Percentiles rank a stretch among this genome's conserved stretches.
These are phyloP conservation scores for Eospalax fontanierii DNA, from an alignment of 2,797 vertebrate genomes.

Conservation along the genomic window DNA sequence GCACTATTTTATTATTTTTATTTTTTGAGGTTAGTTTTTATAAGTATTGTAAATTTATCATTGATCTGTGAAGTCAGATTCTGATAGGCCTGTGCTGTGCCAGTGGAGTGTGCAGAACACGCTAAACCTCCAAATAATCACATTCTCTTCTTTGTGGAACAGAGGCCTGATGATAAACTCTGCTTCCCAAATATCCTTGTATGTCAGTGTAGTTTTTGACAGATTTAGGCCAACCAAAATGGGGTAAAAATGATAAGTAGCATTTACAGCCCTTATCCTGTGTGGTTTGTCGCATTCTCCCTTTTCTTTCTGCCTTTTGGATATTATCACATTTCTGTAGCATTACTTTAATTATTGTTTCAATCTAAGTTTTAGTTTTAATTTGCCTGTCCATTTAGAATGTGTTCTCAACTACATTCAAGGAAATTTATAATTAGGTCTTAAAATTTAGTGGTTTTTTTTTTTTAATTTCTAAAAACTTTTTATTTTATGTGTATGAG, in stretches of 20 bases:
- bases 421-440: conserved; percentile 41
- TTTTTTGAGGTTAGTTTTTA: conserved; percentile 48
- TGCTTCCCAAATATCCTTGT: neutral
- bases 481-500: neutral
- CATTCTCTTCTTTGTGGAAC: neutral
- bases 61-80: conserved; percentile 21
- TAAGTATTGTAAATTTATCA: conserved; percentile 29
- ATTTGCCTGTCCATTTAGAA: neutral
- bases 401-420: conserved; percentile 20
- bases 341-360: neutral
- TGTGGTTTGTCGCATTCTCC: neutral
- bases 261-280: neutral
- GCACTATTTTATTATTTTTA: neutral
- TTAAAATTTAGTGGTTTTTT: neutral
- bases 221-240: neutral
- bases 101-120: neutral
- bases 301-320: neutral
- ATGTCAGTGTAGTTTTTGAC: neutral
- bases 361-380: conserved; percentile 17
- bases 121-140: neutral
- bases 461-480: neutral
- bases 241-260: neutral
- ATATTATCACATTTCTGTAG: neutral
- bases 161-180: neutral
- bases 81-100: neutral